phyloP scores from a whole-genome alignment of 2,113 vertebrate genomes.

The Piaya cayana region DNA sequence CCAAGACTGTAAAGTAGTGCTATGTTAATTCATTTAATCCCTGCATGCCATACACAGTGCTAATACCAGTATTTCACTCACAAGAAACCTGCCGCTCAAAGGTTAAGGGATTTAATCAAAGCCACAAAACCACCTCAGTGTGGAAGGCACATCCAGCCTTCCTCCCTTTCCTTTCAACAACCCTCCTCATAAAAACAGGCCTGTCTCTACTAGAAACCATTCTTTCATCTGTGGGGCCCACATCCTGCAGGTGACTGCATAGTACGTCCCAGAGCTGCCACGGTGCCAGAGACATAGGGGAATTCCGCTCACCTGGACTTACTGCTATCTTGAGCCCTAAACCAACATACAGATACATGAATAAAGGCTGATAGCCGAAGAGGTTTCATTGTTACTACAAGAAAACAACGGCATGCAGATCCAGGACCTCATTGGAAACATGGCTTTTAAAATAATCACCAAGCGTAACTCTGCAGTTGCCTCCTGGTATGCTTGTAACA shows the following conservation, averaged over 20 bases:
- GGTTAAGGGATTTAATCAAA: neutral
- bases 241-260: neutral
- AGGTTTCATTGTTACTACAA: neutral
- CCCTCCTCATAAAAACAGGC: neutral
- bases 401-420: neutral
- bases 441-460: neutral
- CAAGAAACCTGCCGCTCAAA: neutral
- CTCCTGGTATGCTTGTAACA: neutral
- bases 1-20: neutral
- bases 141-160: neutral
- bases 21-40: neutral
- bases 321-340: neutral
- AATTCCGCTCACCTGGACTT: neutral
- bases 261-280: neutral
- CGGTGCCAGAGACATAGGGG: fast-evolving
- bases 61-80: neutral
- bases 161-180: neutral
- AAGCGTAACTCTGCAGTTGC: neutral
- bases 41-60: fast-evolving
- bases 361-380: neutral
- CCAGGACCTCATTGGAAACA: neutral
- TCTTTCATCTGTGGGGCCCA: neutral
- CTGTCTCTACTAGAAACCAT: neutral
- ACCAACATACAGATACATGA: neutral
- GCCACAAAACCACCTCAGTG: neutral